A percentile compares a stretch with the other conserved stretches of the same genome.
Conservation (phyloP, 2,888 invertebrate species). For the Acanthosoma haemorrhoidale region DNA sequence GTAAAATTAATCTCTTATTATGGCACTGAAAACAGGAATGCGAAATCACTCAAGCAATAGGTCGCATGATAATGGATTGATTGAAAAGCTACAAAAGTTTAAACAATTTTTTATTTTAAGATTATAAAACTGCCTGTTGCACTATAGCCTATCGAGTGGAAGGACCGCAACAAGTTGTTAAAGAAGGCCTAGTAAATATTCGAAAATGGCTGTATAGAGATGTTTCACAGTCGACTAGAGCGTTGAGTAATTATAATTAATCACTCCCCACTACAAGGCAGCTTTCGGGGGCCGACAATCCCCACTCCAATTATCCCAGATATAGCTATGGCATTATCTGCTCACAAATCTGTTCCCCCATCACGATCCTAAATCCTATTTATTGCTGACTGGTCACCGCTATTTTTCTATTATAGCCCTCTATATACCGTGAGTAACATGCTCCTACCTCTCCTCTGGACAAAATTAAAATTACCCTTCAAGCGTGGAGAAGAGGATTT, state of each 20-base stretch:
- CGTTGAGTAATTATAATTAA: constrained; percentile 10
- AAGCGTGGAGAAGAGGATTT: constrained; percentile 32
- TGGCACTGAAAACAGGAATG: too few species aligned
- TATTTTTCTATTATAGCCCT: constrained; percentile 31
- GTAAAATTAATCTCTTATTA: too few species aligned
- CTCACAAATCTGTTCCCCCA: constrained; percentile 15
- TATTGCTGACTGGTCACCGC: constrained; percentile 33
- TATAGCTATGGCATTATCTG: constrained; percentile 16
- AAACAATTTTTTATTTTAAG: too few species aligned
- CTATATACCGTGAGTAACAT: constrained; percentile 8
- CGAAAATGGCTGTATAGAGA: too few species aligned
- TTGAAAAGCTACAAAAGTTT: too few species aligned
- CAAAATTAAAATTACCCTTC: constrained; percentile 32
- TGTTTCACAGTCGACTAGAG: constrained; percentile 6
- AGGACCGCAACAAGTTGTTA: too few species aligned
- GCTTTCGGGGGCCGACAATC: background rate
- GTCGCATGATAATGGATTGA: too few species aligned
- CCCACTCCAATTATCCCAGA: constrained; percentile 24
- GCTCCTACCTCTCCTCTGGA: constrained; percentile 17
- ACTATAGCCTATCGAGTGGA: too few species aligned
- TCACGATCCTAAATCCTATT: constrained; percentile 33
- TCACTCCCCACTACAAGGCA: background rate
- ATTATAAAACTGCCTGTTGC: too few species aligned
- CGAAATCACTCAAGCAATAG: too few species aligned
- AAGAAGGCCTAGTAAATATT: too few species aligned